Base-by-base conservation (phyloP, 1,140 invertebrate genomes). In the Pemphigus obesinymphae region DNA sequence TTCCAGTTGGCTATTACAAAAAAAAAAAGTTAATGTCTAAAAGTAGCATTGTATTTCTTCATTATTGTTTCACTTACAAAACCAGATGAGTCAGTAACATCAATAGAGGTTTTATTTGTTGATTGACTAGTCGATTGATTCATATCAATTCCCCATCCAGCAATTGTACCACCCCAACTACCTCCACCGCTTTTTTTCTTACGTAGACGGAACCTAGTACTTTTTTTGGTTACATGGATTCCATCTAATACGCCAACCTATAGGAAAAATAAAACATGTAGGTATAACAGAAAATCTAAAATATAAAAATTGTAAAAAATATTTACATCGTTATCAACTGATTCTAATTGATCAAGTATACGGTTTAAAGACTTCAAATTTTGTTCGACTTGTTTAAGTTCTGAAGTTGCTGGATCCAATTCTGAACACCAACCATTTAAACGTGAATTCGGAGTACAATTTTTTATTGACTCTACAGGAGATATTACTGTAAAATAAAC, bases 171-270 rank as follows among this genome's bases (percentile, higher is more conserved):
- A 83, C 83, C 82, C 75, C 75, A 72, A 83, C 90, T 91, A 11
- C 89, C 89, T 82, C 91, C 90, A 80, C 87, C 88, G 23, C 89
- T 89, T 84, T 92, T 92, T 86, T 92, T 92, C 85, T 91, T 91
- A 45, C 91, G 88, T 7, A 92, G 86, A n/a, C 91, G 90, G 86
- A 92, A 93, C 84, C 91, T 91, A 84, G 90, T 90, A 1, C 91
- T 87, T 83, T 92, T 90, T 85, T 92, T 92, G 85, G 89, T 90
- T 2, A 90, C 90, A 0, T 90, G 91, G 15, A 89, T 87, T 70
- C 90, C 90, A 84, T 91, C 90, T 45, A 89, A 83, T n/a, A 40
- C 68, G 58, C 76, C 37, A 63, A 80, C 55, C 76, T 80, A 20
- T 40, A 43, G 40, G 3, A 61, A 63, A 43, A 43, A 34, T 45